These are phyloP conservation scores for Boulengeromyrus knoepffleri DNA, from an alignment of 2,113 vertebrate genomes.

Conservation along the genomic window DNA sequence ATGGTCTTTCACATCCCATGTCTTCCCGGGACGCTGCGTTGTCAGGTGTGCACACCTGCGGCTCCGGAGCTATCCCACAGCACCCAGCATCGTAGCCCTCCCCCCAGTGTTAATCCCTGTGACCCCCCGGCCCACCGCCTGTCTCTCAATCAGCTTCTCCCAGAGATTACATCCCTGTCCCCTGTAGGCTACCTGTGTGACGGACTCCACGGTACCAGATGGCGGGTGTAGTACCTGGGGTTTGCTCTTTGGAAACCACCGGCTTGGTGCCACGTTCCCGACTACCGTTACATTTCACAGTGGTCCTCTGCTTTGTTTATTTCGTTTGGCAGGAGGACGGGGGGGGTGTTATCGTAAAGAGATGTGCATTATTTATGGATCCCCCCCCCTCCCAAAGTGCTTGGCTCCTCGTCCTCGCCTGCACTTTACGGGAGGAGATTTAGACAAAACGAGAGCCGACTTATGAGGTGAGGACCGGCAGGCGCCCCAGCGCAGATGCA, in stretches of 20 bases:
- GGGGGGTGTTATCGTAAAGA: background rate
- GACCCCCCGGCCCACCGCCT: conserved; percentile 15
- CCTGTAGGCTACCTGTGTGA: background rate
- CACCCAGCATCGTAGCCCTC: conserved; percentile 6
- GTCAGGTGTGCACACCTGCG: conserved; percentile 15
- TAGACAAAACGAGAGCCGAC: background rate
- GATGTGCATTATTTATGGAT: conserved; percentile 5
- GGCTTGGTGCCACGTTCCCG: background rate
- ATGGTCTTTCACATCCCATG: background rate
- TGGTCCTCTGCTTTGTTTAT: background rate
- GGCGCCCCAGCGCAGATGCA: background rate
- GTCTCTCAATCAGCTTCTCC: conserved; percentile 13
- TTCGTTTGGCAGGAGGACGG: background rate
- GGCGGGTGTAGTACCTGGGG: background rate
- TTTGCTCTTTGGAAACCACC: background rate
- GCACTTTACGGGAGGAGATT: background rate
- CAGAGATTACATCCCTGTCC: conserved; percentile 22
- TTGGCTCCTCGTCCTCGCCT: background rate
- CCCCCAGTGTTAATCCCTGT: conserved; percentile 20
- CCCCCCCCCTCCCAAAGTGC: background rate
- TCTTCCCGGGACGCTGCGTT: conserved; percentile 7
- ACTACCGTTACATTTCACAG: background rate
- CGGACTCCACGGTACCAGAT: background rate
- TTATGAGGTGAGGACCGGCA: background rate
- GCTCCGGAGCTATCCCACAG: conserved; percentile 11